Base-by-base conservation (phyloP, 2,113 vertebrate species). In the Solea senegalensis region DNA sequence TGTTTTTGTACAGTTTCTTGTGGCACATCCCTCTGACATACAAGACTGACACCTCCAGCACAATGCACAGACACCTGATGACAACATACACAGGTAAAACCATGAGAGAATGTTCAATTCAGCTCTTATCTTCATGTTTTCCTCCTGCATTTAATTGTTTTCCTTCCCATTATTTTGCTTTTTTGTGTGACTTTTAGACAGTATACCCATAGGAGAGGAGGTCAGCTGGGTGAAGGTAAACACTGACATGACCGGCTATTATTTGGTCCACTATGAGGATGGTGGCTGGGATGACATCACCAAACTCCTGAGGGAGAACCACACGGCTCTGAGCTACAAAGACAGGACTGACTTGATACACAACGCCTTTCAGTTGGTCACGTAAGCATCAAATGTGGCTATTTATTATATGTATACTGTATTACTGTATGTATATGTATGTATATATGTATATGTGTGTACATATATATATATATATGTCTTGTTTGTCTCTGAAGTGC, bases 161-260 rank as follows among this genome's bases (percentile, higher is more conserved):
- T 15, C 10, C 56, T 9, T 13, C 9, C 16, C 5, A 12, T 41
- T 0, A 13, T 59, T 60, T 52, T 78, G n/a, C n/a, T 66, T 0
- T 74, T 21, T 39, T 56, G 8, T 81, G 15, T 68, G 62, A 69
- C 21, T 74, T 74, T 68, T 74, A 94, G 92, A 91, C 61, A 91
- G 76, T 14, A 63, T 95, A 72, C 59, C 93, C 51, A 76, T 95
- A 50, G 87, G 84, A 43, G 85, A 89, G 61, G 88, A 91, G 0
- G 84, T 86, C 28, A 80, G 65, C 44, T 95, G 94, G 91, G 91
- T 95, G 53, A 95, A 95, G 88, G 89, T 95, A 64, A 95, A 92
- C 41, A 84, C 86, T 28, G 90, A 95, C 73, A 93, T 94, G 90
- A 93, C 90, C 12, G 94, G 93, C 28, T 95, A 95, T 79, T 95